phyloP scores from a whole-genome alignment of 2,797 vertebrate species.

The Thripadectes ignobilis region DNA sequence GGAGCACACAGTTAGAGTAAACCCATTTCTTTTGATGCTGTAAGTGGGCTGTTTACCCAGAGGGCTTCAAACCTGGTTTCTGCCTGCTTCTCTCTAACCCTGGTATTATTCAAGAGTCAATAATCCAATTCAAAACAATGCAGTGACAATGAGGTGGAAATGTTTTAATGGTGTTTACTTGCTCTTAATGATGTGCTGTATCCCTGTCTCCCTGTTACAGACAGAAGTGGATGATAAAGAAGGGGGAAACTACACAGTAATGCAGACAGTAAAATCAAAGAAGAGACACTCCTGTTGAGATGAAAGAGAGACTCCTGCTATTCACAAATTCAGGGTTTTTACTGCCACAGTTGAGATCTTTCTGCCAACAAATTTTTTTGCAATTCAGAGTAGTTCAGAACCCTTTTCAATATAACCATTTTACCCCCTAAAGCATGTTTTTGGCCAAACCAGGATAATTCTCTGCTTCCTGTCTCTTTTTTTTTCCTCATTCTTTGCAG shows the following conservation, averaged over 20 bases:
- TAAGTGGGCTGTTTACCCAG: neutral
- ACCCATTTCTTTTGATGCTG: neutral
- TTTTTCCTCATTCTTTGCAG: neutral
- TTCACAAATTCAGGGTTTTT: slow-evolving; percentile 1
- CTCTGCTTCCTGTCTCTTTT: neutral
- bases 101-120: slow-evolving; percentile 21
- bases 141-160: neutral
- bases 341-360: neutral
- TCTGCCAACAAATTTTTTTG: neutral
- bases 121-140: slow-evolving; percentile 30
- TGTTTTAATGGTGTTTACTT: slow-evolving; percentile 26
- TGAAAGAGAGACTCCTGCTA: slow-evolving; percentile 13
- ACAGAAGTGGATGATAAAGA: neutral
- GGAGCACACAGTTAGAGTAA: neutral
- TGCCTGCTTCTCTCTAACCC: neutral
- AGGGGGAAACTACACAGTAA: neutral
- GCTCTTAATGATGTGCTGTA: slow-evolving; percentile 13
- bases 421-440: neutral
- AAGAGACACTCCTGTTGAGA: slow-evolving; percentile 7
- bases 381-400: slow-evolving; percentile 2
- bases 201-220: neutral
- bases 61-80: neutral
- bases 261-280: slow-evolving; percentile 43
- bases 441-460: neutral
- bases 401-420: neutral